These are phyloP conservation scores for Venusia cambrica DNA, from an alignment of 2,888 invertebrate genomes.

Conservation along the genomic window DNA sequence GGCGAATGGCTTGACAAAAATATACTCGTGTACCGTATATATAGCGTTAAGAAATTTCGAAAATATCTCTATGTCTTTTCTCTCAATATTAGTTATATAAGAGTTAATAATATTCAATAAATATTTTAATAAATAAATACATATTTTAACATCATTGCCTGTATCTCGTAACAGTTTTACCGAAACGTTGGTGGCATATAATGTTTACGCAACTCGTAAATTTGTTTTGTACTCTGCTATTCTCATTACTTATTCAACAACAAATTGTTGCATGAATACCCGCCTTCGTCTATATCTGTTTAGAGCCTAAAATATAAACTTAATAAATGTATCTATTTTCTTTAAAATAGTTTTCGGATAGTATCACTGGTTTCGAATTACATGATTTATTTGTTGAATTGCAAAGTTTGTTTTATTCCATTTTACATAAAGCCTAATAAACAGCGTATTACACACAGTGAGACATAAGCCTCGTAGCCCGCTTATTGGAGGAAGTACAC, in stretches of 20 bases:
- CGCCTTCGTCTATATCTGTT: constrained; percentile 63
- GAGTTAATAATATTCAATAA: constrained; percentile 40
- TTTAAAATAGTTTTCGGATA: constrained; percentile 59
- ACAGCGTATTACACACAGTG: too few species aligned
- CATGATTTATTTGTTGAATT: constrained; percentile 76
- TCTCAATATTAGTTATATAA: constrained; percentile 74
- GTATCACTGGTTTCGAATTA: constrained; percentile 73
- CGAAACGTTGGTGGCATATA: background rate
- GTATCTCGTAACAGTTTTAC: constrained; percentile 48
- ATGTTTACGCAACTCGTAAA: constrained; percentile 38
- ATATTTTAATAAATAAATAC: constrained; percentile 42
- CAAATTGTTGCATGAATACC: constrained; percentile 59
- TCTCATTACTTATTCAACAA: constrained; percentile 40
- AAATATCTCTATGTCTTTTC: constrained; percentile 74
- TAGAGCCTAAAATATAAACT: constrained; percentile 60
- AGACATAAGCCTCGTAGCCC: too few species aligned
- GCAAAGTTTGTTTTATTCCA: constrained; percentile 50
- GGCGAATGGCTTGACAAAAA: constrained; percentile 61
- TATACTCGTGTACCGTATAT: constrained; percentile 56
- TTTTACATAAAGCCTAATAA: too few species aligned
- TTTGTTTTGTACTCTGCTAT: constrained; percentile 55
- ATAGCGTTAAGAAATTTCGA: constrained; percentile 67
- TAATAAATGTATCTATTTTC: constrained; percentile 65
- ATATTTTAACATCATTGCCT: constrained; percentile 54
- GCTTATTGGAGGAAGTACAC: too few species aligned